Conservation (phyloP, 92 coral and sea anemone genomes). For the Chrysogorgia sp. region DNA sequence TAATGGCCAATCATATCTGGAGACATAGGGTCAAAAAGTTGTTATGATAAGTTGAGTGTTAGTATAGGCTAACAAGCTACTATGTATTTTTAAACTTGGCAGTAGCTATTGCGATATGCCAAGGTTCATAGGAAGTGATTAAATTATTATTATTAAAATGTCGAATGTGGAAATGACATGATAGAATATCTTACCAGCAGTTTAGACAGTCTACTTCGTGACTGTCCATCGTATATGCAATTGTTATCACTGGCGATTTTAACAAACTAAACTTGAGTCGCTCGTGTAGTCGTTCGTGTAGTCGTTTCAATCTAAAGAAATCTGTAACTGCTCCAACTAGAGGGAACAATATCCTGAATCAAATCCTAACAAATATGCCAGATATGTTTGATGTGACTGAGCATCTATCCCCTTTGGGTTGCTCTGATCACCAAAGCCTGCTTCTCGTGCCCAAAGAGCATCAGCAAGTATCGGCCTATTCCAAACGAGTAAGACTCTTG, state of each 20-base stretch:
- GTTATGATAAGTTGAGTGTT: too few species aligned
- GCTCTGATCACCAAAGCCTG: slow-evolving; percentile 1
- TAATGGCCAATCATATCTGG: too few species aligned
- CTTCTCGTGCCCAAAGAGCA: neutral
- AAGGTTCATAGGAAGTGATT: too few species aligned
- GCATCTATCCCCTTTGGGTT: too few species aligned
- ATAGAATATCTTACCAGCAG: slow-evolving; percentile 8
- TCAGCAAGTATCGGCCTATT: slow-evolving; percentile 36
- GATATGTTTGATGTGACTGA: too few species aligned
- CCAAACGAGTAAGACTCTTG: slow-evolving; percentile 50
- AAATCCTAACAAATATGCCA: slow-evolving; percentile 9
- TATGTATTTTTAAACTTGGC: too few species aligned
- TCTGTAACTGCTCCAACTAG: slow-evolving; percentile 20
- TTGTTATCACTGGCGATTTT: neutral
- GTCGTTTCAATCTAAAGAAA: neutral
- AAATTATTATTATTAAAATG: slow-evolving; percentile 2
- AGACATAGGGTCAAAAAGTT: too few species aligned
- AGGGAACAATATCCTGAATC: neutral
- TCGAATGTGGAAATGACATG: slow-evolving; percentile 1
- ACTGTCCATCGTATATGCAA: slow-evolving; percentile 10
- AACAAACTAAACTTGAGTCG: neutral
- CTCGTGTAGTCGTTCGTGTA: too few species aligned
- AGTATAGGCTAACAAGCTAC: too few species aligned
- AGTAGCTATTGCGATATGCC: too few species aligned
- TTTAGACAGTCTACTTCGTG: slow-evolving; percentile 5